Evolutionary conservation across 2,113 vertebrate genomes (phyloP), one percentile per base, ranked within the genome.

Genomic region (Toxostoma redivivum): DNA sequence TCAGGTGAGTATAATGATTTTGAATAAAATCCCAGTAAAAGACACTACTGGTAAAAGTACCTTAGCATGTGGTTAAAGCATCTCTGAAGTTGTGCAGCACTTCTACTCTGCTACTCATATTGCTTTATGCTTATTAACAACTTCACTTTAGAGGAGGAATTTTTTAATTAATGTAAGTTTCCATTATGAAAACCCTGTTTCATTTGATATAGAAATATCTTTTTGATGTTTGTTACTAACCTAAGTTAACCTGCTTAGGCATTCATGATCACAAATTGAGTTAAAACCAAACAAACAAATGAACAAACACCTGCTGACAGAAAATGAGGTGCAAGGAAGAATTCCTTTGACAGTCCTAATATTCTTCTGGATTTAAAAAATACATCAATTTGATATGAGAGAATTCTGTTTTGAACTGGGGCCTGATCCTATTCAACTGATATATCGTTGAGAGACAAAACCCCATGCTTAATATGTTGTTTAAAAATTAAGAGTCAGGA

Each of bases 401-500:
- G 71, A 86, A 88, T 74, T 40, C 76, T 86, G 11, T 86, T 95
- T 82, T 72, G 71, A 95, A 88, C 33, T 69, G 54, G 45, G 62
- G 80, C 51, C 38, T 81, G 54, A 90, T 97, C 21, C 51, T 45
- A 66, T 88, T 74, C 48, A 83, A 70, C 2, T 85, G 62, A 88
- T 65, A 45, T 12, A 94, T 30, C 3, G 7, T 11, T 82, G 67
- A 86, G 67, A 94, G 76, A 86, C 21, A 84, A 83, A 93, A 94
- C 7, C 0, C 1, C 31, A 76, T 33, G 47, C 31, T 86, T 94
- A 92, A 74, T 70, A 86, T 0, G 1, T 78, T 86, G 67, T 67
- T 96, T 92, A 94, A 95, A 95, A 95, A 96, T 94, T 96, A 93
- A 90, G 82, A 96, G 88, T 97, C 94, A 97, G 47, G 67, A 93